These are phyloP conservation scores for Parnassius smintheus DNA, from an alignment of 2,888 invertebrate genomes.

Conservation along the genomic window DNA sequence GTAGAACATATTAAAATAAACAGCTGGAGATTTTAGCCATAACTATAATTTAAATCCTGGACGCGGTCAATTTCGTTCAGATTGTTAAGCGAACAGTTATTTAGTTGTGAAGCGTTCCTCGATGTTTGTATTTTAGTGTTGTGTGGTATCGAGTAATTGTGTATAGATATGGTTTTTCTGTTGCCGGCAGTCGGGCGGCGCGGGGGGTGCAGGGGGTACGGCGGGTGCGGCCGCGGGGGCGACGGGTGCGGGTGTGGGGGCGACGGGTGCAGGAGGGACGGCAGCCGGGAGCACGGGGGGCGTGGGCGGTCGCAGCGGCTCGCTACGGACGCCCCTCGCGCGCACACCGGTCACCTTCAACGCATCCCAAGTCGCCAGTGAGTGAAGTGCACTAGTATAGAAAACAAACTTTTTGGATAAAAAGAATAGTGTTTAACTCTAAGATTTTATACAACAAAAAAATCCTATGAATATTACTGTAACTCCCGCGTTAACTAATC, in stretches of 20 bases:
- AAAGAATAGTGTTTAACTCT: no score
- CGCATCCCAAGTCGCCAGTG: slow-evolving; percentile 73
- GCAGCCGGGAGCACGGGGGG: slow-evolving; percentile 43
- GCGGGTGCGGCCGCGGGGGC: slow-evolving; percentile 42
- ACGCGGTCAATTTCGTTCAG: no score
- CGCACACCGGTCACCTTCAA: slow-evolving; percentile 75
- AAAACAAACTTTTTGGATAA: no score
- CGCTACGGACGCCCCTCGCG: slow-evolving; percentile 73
- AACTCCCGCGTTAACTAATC: no score
- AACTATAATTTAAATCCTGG: no score
- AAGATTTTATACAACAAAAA: no score
- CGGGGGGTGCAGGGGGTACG: slow-evolving; percentile 38
- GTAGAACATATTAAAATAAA: no score
- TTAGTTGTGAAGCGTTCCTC: no score
- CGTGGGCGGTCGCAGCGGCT: slow-evolving; percentile 64
- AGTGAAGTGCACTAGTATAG: slow-evolving; percentile 38
- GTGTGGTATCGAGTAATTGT: slow-evolving; percentile 23
- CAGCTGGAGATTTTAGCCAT: no score
- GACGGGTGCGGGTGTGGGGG: slow-evolving; percentile 46
- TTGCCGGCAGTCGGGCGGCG: slow-evolving; percentile 53
- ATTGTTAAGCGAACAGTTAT: no score
- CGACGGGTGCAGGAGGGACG: slow-evolving; percentile 37
- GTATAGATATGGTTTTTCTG: slow-evolving; percentile 29
- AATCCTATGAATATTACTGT: no score
- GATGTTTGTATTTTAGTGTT: neutral